A percentile compares a stretch with the other conserved stretches of the same genome.
Conservation (phyloP, 1,140 invertebrate species). For the Temnothorax longispinosus region DNA sequence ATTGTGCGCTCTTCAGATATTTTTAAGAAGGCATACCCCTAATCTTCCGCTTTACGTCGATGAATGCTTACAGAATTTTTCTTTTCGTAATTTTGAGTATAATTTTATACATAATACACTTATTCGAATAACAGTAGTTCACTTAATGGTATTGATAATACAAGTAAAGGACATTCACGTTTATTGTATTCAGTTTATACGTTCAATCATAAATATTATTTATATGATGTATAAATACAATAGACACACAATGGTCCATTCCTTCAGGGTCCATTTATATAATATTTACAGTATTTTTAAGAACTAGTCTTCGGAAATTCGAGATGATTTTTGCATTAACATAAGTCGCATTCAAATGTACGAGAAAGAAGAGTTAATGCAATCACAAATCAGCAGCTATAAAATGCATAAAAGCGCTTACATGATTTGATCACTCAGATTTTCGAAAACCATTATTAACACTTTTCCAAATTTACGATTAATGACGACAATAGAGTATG, state of each 20-base stretch:
- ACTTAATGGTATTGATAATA: slow-evolving; percentile 49
- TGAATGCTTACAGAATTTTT: neutral
- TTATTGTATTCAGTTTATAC: slow-evolving; percentile 52
- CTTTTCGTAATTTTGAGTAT: slow-evolving; percentile 3
- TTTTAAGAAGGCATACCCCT: neutral
- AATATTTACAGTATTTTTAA: slow-evolving; percentile 68
- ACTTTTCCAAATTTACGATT: slow-evolving; percentile 44
- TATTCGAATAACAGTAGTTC: neutral
- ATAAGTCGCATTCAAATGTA: neutral
- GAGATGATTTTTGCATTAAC: slow-evolving; percentile 40
- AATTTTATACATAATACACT: slow-evolving; percentile 6
- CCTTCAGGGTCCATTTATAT: slow-evolving; percentile 34
- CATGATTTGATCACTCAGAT: slow-evolving; percentile 51
- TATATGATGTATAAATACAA: slow-evolving; percentile 62
- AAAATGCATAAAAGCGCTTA: neutral
- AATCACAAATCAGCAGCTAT: neutral
- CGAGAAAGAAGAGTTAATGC: neutral
- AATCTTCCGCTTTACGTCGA: neutral
- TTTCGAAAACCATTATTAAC: slow-evolving; percentile 66
- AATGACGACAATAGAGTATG: slow-evolving; percentile 43
- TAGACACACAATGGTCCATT: slow-evolving; percentile 50
- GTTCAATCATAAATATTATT: slow-evolving; percentile 44
- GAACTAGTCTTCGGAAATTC: slow-evolving; percentile 71
- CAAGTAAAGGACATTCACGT: slow-evolving; percentile 54
- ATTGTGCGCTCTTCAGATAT: neutral